These are phyloP conservation scores for Glyphotaelius pellucidus DNA, from an alignment of 2,888 invertebrate species.

Conservation along the genomic window DNA sequence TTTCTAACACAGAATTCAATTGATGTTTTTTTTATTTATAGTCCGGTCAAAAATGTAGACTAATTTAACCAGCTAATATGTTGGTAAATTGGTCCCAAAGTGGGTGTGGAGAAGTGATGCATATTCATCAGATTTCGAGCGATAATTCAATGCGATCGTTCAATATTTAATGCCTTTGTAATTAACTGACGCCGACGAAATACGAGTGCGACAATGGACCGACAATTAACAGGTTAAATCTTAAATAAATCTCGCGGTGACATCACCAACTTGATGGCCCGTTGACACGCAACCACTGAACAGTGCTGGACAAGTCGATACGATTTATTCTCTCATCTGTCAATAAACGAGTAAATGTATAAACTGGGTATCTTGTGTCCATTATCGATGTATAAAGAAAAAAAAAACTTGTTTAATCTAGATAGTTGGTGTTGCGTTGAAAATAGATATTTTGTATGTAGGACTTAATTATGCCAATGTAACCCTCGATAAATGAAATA, in stretches of 20 bases:
- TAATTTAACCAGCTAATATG: background rate
- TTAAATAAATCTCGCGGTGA: slow-evolving; percentile 13
- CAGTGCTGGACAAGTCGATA: slow-evolving; percentile 8
- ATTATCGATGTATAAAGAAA: background rate
- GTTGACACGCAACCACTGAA: background rate
- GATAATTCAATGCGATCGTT: slow-evolving; percentile 29
- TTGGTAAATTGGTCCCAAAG: background rate
- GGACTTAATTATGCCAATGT: too few species aligned
- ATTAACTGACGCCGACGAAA: slow-evolving; percentile 24
- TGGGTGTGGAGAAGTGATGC: slow-evolving; percentile 3
- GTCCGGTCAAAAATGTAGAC: too few species aligned
- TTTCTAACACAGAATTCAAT: too few species aligned
- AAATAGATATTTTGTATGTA: too few species aligned
- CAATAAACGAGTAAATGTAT: background rate
- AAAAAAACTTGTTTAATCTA: background rate
- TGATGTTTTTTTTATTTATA: too few species aligned
- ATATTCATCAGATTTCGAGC: slow-evolving; percentile 23
- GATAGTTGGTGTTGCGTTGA: background rate
- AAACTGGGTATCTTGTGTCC: background rate
- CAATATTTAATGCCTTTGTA: slow-evolving; percentile 29
- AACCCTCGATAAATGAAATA: too few species aligned
- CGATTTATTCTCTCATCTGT: background rate
- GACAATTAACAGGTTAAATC: background rate
- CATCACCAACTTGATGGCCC: slow-evolving; percentile 14
- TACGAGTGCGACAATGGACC: slow-evolving; percentile 24